Base-by-base conservation (phyloP, 2,888 invertebrate genomes). In the Frankliniella intonsa region DNA sequence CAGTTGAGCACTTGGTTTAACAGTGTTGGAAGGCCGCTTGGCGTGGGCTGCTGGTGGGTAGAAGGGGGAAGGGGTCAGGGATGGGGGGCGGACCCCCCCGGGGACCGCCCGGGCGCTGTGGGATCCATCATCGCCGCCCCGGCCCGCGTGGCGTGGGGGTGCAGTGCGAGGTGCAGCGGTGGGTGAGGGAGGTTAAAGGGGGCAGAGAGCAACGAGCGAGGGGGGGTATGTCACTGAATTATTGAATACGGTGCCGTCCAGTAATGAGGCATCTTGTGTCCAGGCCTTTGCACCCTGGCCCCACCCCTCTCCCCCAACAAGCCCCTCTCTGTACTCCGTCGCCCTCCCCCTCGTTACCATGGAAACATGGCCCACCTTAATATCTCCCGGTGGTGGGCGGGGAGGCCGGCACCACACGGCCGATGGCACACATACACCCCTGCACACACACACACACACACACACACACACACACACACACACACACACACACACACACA, bases 221-320 rank as follows among this genome's bases (percentile, higher is more conserved):
- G 38, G 55, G 17, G 14, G 14, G 55, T 12, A 14, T 5, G 25
- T 3, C 69, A 25, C 69, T 76, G 69, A 22, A 76, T 76, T 76
- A 76, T 76, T 76, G 69, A 76, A 76, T 76, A 25, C 69, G 12
- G 22, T 12, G 69, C 69, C 69, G 69, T 22, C 22, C 69, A 76
- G 69, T 76, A 76, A 76, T 76, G 69, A 76, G 69, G 69, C 69
- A 76, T 76, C 69, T 76, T 76, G 69, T 76, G 69, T 76, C 69
- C 69, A 76, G 69, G 69, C 69, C n/a, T 17, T 17, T 62, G 69
- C 69, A 12, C 25, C 11, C 69, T 10, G 8, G 10, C 25, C 69
- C 69, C 69, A 0, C 65, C 17, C 62, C 11, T 10, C 69, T 19
- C 69, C 69, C 22, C 69, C n/a, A 2, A 11, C 22, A 22, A 76